Conservation (phyloP, 2,113 vertebrate species). For the Hippocampus comes region DNA sequence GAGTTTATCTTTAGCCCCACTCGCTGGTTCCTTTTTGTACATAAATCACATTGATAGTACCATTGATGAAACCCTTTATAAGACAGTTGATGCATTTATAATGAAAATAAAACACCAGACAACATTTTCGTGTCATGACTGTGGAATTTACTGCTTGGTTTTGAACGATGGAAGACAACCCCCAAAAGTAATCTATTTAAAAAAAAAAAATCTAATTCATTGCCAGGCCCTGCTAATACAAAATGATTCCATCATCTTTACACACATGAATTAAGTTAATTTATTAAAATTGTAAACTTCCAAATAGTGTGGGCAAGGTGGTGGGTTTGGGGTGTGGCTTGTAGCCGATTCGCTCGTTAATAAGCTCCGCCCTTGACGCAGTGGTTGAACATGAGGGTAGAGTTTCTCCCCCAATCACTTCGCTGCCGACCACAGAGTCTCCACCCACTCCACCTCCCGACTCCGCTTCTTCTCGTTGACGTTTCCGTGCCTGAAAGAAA, state of each 20-base stretch:
- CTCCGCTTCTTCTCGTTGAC: slow-evolving; percentile 87
- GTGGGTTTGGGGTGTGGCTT: slow-evolving; percentile 89
- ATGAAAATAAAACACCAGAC: slow-evolving; percentile 47
- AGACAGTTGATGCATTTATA: slow-evolving; percentile 45
- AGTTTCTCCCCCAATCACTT: slow-evolving; percentile 70
- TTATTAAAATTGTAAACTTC: slow-evolving; percentile 81
- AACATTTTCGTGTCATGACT: background rate
- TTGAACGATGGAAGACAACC: background rate
- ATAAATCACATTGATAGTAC: slow-evolving; percentile 27
- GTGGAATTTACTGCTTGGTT: background rate
- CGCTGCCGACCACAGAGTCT: slow-evolving; percentile 73
- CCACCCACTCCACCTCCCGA: slow-evolving; percentile 66
- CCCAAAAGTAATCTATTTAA: background rate
- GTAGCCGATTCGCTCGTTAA: slow-evolving; percentile 92
- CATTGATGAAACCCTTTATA: slow-evolving; percentile 43
- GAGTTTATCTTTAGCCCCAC: slow-evolving; percentile 7
- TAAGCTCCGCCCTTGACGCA: slow-evolving; percentile 83
- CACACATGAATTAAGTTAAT: background rate
- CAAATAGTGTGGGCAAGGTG: slow-evolving; percentile 84
- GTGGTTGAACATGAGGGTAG: slow-evolving; percentile 60
- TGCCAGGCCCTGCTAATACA: background rate
- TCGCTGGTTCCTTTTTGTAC: slow-evolving; percentile 39
- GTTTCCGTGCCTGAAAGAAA: slow-evolving; percentile 80
- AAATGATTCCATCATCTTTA: background rate
- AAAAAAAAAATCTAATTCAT: background rate